Base-by-base conservation (phyloP, 2,888 invertebrate genomes). In the Caradrina clavipalpis region DNA sequence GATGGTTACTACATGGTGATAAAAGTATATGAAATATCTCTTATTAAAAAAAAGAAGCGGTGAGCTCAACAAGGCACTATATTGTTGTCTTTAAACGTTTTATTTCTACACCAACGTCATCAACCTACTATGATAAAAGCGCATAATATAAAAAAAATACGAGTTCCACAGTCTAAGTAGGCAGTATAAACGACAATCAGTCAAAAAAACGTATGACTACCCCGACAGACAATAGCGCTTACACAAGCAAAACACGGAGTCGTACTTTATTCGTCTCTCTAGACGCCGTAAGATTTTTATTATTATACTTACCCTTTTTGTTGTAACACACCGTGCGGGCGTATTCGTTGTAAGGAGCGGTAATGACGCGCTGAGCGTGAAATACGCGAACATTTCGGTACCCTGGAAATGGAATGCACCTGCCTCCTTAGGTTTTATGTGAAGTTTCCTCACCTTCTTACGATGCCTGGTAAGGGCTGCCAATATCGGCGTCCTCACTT, bases 401-500 rank as follows among this genome's bases (percentile, higher is more conserved):
- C 94, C 93, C 90, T 90, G 89, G 90, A 94, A 95, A 95, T 95
- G 95, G 94, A 94, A 95, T 95, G 95, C 95, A 95, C 95, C 95
- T 95, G 95, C 93, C 94, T 95, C 95, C 94, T 94, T 93, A 94
- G 91, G 94, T 95, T 95, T 95, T 95, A 95, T 95, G 95, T 91
- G 94, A 93, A 94, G 91, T 95, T 94, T 93, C 92, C 94, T 94
- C 95, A 95, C 95, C 95, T 95, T 93, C 94, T 92, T 90, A 92
- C 91, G 90, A 89, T 87, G 89, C 91, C 87, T 88, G 90, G 92
- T 90, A 91, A 94, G 94, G 94, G 92, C 93, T 90, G 92, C 93
- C 95, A 94, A 95, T 95, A 95, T 94, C 91, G 92, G 90, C 92
- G 91, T 92, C 94, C 94, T 92, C 93, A 94, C 95, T 94, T 94